Conservation (phyloP, 2,797 vertebrate species). For the Huso huso region DNA sequence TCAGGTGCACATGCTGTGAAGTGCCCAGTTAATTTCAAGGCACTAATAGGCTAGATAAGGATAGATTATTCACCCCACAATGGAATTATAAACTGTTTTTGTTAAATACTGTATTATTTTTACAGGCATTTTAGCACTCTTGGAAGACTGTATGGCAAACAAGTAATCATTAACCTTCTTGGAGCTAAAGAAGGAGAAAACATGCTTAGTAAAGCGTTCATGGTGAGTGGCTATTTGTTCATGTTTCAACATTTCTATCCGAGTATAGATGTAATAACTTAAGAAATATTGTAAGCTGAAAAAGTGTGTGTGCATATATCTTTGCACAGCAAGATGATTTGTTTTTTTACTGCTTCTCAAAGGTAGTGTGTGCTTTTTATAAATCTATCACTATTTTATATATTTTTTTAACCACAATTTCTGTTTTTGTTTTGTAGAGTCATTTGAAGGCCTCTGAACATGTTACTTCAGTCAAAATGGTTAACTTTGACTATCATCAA, state of each 20-base stretch:
- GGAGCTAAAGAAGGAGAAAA: slow-evolving; percentile 95
- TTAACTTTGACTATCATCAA: slow-evolving; percentile 98
- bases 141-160: slow-evolving; percentile 84
- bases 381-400: not conserved
- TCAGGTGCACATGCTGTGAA: no score
- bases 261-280: not conserved
- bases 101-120: slow-evolving; percentile 24
- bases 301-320: slow-evolving; percentile 1
- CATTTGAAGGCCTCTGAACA: slow-evolving; percentile 95
- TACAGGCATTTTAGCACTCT: slow-evolving; percentile 87
- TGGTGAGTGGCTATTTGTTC: slow-evolving; percentile 55
- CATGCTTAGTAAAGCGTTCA: slow-evolving; percentile 98
- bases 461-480: slow-evolving; percentile 73
- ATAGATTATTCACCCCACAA: no score
- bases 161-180: slow-evolving; percentile 92
- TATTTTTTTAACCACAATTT: slow-evolving; percentile 10
- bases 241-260: not conserved
- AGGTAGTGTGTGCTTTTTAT: not conserved
- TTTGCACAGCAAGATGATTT: not conserved
- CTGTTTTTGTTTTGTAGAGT: slow-evolving; percentile 56
- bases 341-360: not conserved
- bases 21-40: no score
- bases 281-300: not conserved
- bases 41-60: no score
- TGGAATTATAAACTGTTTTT: not conserved